Evolutionary conservation across 1,140 invertebrate genomes (phyloP), one percentile per base, ranked within the genome.

Genomic region (Anastatus disparis): DNA sequence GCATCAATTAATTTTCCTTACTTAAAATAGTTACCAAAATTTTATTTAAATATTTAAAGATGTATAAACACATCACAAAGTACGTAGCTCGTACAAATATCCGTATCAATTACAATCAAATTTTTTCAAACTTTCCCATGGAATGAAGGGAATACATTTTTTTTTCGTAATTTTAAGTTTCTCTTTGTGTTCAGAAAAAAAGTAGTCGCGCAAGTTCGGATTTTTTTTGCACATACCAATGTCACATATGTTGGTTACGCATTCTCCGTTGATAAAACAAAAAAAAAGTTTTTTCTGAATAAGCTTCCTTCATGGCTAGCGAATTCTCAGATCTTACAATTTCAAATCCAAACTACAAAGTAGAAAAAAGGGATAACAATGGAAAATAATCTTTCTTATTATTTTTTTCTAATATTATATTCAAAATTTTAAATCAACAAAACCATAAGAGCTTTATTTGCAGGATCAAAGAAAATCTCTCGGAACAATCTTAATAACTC

Each of bases 81-180:
- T n/a, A n/a, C n/a, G n/a, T n/a, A n/a, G n/a, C n/a, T n/a, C n/a
- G n/a, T n/a, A n/a, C n/a, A n/a, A n/a, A n/a, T n/a, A n/a, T n/a
- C n/a, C n/a, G n/a, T n/a, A n/a, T n/a, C n/a, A 42, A 15, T 8
- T 10, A 56, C 53, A 44, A 9, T n/a, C 13, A 63, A 22, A 22
- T 46, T 62, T 70, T 64, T 64, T 70, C 15, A 46, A 52, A 56
- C 59, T 55, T 70, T 70, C 59, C 68, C 68, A 63, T 63, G 59
- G n/a, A 40, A 35, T 13, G 17, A 20, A 22, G n/a, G 20, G n/a
- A 56, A 52, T 20, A 26, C 56, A 26, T 58, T 48, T 62, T 52
- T 40, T 58, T 59, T 59, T 40, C 22, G 31, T 35, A 64, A 35
- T 38, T 55, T 40, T 29, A 8, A 35, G 22, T 27, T 17, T 27